These are phyloP conservation scores for Pterostichus niger DNA, from an alignment of 2,888 invertebrate species.

Conservation along the genomic window DNA sequence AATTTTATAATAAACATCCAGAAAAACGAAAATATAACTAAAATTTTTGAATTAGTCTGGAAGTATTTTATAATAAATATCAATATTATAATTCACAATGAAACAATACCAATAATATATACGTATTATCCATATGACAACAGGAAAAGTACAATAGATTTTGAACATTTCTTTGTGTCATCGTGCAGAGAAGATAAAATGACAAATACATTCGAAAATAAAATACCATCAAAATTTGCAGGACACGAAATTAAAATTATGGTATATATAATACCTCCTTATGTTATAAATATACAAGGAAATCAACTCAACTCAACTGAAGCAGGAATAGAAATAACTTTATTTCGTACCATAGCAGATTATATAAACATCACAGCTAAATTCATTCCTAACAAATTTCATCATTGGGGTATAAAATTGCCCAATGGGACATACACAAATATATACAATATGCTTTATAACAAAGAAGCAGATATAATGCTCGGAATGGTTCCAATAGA, in stretches of 20 bases:
- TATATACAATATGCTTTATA: not conserved
- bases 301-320: not conserved
- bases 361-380: slow-evolving; percentile 7
- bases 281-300: slow-evolving; percentile 6
- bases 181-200: not conserved
- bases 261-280: slow-evolving; percentile 52
- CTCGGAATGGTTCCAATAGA: slow-evolving; percentile 29
- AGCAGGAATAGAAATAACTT: slow-evolving; percentile 18
- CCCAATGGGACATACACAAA: slow-evolving; percentile 30
- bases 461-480: slow-evolving; percentile 25
- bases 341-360: slow-evolving; percentile 2
- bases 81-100: slow-evolving; percentile 22
- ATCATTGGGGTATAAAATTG: not conserved
- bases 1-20: slow-evolving; percentile 24
- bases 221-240: slow-evolving; percentile 11
- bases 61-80: slow-evolving; percentile 46
- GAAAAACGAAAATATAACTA: slow-evolving; percentile 16
- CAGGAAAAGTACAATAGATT: not conserved
- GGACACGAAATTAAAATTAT: slow-evolving; percentile 67
- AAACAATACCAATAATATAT: slow-evolving; percentile 5
- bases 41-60: slow-evolving; percentile 49
- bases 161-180: not conserved
- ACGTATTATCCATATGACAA: slow-evolving; percentile 29
- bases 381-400: not conserved
- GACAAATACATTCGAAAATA: not conserved